phyloP scores from a whole-genome alignment of 1,140 invertebrate species.

The Anoplophora glabripennis region DNA sequence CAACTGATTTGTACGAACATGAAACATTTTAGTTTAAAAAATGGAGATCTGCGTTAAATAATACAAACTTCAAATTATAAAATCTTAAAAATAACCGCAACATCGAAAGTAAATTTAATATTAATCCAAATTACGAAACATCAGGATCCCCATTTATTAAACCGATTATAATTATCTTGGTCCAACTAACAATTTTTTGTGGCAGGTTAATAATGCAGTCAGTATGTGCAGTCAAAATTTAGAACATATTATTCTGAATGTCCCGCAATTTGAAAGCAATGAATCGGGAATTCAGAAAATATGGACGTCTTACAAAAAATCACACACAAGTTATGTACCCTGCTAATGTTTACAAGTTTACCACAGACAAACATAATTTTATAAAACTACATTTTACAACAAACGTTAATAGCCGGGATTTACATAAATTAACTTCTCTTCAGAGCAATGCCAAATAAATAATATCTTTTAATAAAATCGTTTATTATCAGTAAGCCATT shows the following conservation, averaged over 20 bases:
- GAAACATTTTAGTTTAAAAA: constrained; percentile 23
- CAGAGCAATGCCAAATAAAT: constrained; percentile 9
- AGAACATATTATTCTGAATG: constrained; percentile 31
- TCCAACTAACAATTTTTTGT: constrained; percentile 39
- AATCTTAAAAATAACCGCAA: not conserved
- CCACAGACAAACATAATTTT: constrained; percentile 9
- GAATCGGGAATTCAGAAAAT: constrained; percentile 28
- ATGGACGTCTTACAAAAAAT: constrained; percentile 36
- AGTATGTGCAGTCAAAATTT: constrained; percentile 41
- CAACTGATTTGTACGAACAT: constrained; percentile 19
- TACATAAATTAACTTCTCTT: constrained; percentile 12
- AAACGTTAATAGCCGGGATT: constrained; percentile 11
- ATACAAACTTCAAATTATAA: constrained; percentile 7
- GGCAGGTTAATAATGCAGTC: constrained; percentile 42
- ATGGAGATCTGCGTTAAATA: constrained; percentile 15
- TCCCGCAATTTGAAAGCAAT: constrained; percentile 20
- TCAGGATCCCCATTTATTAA: constrained; percentile 9
- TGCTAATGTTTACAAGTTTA: constrained; percentile 35
- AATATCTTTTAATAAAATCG: constrained; percentile 15
- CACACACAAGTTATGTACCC: constrained; percentile 37
- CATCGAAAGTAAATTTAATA: constrained; percentile 6
- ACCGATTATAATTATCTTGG: constrained; percentile 28
- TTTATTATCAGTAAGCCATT: constrained; percentile 7
- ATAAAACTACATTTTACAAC: constrained; percentile 16
- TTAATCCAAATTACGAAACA: constrained; percentile 13